Evolutionary conservation across 1,140 invertebrate genomes (phyloP).

Genomic region (Cardiocondyla obscurior): DNA sequence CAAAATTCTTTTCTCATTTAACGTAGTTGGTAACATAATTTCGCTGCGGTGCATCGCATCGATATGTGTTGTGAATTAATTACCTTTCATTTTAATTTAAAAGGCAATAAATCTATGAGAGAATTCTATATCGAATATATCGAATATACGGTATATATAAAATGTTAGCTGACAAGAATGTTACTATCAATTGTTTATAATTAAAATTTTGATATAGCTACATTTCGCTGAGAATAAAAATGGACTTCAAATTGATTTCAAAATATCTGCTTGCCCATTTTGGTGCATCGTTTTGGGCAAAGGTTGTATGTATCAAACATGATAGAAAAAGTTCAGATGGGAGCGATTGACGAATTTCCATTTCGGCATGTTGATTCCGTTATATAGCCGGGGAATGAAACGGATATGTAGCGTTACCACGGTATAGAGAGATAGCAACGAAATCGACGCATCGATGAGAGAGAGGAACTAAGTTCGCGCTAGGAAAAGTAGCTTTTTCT

Average conservation of each 20-base stretch:
- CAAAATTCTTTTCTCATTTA: neutral
- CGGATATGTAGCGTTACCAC: neutral
- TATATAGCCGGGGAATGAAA: constrained; percentile 8
- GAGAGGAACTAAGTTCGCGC: constrained; percentile 60
- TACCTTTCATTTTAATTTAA: neutral
- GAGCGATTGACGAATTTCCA: constrained; percentile 44
- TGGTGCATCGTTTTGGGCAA: constrained; percentile 2
- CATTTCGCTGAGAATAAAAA: neutral
- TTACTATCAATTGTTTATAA: neutral
- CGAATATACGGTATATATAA: no score
- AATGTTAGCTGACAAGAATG: neutral
- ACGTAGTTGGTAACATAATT: neutral
- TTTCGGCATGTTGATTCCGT: constrained; percentile 46
- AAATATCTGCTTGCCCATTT: constrained; percentile 6
- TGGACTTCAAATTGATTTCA: neutral
- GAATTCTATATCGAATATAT: neutral
- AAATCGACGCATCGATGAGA: constrained; percentile 52
- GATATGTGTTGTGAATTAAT: neutral
- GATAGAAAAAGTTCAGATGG: constrained; percentile 47
- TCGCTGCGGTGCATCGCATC: neutral
- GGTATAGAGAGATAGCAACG: constrained; percentile 26
- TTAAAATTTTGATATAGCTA: neutral
- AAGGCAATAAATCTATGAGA: neutral
- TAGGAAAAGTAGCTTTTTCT: constrained; percentile 70
- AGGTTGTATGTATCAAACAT: constrained; percentile 2